Percentiles rank a stretch among this genome's conserved stretches.
These are phyloP conservation scores for Leptobrachium leishanense DNA, from an alignment of 2,113 vertebrate genomes.

Conservation along the genomic window DNA sequence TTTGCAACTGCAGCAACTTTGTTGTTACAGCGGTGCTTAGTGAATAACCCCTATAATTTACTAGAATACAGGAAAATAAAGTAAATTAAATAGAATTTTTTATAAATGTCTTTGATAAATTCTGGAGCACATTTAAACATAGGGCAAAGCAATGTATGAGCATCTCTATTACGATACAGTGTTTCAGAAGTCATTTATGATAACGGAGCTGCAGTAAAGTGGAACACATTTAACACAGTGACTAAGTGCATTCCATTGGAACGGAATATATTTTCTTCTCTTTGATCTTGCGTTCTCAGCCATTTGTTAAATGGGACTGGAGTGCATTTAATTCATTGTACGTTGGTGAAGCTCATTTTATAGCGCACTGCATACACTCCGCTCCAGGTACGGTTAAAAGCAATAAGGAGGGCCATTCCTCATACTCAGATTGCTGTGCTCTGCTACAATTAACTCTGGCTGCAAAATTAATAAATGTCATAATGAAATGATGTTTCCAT, in stretches of 20 bases:
- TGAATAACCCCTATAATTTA: no score
- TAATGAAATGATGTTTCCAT: slow-evolving; percentile 17
- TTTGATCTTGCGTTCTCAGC: background rate
- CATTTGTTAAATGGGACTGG: background rate
- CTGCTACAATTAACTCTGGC: slow-evolving; percentile 34
- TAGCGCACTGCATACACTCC: slow-evolving; percentile 19
- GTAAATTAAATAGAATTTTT: no score
- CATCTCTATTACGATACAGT: no score
- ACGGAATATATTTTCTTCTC: background rate
- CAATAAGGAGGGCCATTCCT: slow-evolving; percentile 3
- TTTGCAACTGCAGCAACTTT: no score
- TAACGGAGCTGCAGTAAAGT: no score
- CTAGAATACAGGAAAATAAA: no score
- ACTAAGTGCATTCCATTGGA: background rate
- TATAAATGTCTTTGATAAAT: no score
- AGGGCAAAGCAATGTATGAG: no score
- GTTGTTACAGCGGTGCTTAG: no score
- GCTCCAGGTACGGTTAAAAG: slow-evolving; percentile 13
- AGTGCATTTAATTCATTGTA: background rate
- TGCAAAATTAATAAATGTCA: slow-evolving; percentile 39
- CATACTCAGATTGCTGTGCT: slow-evolving; percentile 9
- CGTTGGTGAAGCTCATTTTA: slow-evolving; percentile 18
- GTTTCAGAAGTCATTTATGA: no score
- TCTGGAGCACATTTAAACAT: no score
- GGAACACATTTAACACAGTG: no score